Evolutionary conservation across 53 echinoderm and acorn worm species (phyloP).

Genomic region (Hippasteria phrygiana): DNA sequence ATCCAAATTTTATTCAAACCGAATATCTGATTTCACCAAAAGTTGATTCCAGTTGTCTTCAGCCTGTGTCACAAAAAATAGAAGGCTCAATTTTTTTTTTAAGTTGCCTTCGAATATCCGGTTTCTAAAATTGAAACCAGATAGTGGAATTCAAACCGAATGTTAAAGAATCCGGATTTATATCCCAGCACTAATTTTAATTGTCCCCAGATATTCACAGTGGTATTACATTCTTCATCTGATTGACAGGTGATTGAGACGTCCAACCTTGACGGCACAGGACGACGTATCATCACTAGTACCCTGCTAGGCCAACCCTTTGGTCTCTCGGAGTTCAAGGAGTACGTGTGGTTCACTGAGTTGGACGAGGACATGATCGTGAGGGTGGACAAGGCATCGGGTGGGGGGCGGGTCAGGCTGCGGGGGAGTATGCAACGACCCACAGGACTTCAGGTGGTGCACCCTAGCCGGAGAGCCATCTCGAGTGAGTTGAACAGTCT

Average conservation of each 20-base stretch:
- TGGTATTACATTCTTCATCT: not conserved
- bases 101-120: no score
- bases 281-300: constrained; percentile 43
- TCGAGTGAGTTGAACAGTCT: constrained; percentile 42
- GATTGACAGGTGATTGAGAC: constrained; percentile 68
- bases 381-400: constrained; percentile 69
- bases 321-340: constrained; percentile 77
- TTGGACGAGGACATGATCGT: constrained; percentile 78
- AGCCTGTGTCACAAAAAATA: no score
- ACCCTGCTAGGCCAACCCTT: constrained; percentile 72
- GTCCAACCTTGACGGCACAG: constrained; percentile 77
- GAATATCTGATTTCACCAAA: no score
- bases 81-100: no score
- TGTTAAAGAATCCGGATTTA: no score
- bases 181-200: no score
- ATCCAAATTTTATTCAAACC: no score
- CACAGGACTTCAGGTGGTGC: constrained; percentile 76
- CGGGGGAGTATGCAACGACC: constrained; percentile 70
- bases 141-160: no score
- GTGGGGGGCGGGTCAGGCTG: constrained; percentile 69
- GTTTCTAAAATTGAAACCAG: no score
- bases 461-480: constrained; percentile 63
- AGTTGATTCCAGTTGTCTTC: no score
- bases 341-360: constrained; percentile 87
- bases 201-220: no score